Evolutionary conservation across 2,797 vertebrate species (phyloP).

Genomic region (Enteromius mattozi): DNA sequence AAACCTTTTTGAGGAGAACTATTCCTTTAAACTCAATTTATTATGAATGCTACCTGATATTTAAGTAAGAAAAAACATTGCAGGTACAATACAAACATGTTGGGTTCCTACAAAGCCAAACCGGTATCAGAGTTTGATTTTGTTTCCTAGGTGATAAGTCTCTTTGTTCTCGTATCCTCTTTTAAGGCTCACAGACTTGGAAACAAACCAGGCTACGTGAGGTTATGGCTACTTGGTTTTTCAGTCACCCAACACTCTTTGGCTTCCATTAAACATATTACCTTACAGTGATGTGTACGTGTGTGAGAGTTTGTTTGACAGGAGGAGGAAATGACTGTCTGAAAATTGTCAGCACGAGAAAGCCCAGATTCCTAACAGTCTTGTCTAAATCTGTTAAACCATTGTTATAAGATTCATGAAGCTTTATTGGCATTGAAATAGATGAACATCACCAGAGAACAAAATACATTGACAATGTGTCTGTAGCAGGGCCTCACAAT

Average conservation of each 20-base stretch:
- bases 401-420: background rate
- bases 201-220: background rate
- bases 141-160: slow-evolving; percentile 3
- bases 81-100: background rate
- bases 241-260: slow-evolving; percentile 27
- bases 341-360: background rate
- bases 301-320: background rate
- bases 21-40: background rate
- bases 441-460: background rate
- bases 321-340: slow-evolving; percentile 9
- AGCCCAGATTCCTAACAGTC: background rate
- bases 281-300: slow-evolving; percentile 5
- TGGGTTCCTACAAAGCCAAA: background rate
- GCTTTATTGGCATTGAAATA: slow-evolving; percentile 8
- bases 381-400: slow-evolving; percentile 10
- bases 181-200: background rate
- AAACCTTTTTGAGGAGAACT: background rate
- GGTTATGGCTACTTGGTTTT: slow-evolving; percentile 11
- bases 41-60: background rate
- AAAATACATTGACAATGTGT: background rate
- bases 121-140: background rate
- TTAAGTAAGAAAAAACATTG: background rate
- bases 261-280: slow-evolving; percentile 9
- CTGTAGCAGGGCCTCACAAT: background rate
- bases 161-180: background rate